Evolutionary conservation across 2,797 vertebrate species (phyloP), one percentile per base, ranked within the genome.

Genomic region (Neosalanx taihuensis): DNA sequence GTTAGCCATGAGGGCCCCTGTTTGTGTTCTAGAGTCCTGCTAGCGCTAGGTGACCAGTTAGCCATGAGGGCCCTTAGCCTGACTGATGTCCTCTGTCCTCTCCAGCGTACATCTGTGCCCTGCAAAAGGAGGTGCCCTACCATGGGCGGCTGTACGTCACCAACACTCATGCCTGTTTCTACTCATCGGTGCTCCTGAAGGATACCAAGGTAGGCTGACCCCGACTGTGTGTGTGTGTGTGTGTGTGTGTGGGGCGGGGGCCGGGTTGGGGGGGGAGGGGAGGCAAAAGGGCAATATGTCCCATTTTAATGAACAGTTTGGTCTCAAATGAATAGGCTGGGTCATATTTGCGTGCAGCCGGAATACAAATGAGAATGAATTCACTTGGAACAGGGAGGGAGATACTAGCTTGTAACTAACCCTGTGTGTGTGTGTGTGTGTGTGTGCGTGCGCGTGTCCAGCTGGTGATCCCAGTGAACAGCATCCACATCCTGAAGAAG

Each of bases 121-220:
- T 96, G 86, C 95, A 95, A 82, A 92, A 89, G 75, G 95, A 96
- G 73, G 91, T 96, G 69, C 93, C 94, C 69, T 96, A 95, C 79
- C 94, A 94, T 0, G 95, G 96, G 66, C 91, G 93, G 51, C 92
- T 96, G 20, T 97, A 95, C 59, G 58, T 96, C 79, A 93, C 93
- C 0, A 89, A 91, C 26, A 82, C 59, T 33, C 82, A 94, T 0
- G 51, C 94, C 81, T 95, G 93, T 83, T 96, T 96, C 89, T 90
- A 93, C 82, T 94, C 94, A 65, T 95, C 89, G 1, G 91, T 96
- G 81, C 87, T 96, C 65, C 92, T 94, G 56, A 94, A 93, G 64
- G 93, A 95, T 69, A 93, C 94, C 0, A 95, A 93, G 94, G 95
- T 95, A 83, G 17, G 20, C 0, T 57, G 3, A 0, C 58, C 68